Evolutionary conservation across 1,140 invertebrate genomes (phyloP), one percentile per base, ranked within the genome.

Genomic region (Drosophila ananassae): DNA sequence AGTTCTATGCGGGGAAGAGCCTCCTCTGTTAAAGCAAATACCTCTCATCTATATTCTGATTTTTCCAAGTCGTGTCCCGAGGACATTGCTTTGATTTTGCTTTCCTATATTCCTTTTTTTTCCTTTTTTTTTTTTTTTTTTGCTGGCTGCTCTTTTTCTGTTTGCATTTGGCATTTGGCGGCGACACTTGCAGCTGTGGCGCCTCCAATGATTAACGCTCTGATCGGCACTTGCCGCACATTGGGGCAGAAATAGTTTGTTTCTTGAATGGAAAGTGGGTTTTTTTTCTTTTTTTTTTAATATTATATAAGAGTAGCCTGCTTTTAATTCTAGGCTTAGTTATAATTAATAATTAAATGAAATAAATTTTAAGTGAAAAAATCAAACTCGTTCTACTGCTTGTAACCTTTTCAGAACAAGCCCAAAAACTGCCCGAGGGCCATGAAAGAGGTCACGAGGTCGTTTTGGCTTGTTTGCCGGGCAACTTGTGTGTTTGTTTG

Each of bases 91-190:
- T 71, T 73, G 69, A 71, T 60, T 71, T 59, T 59, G 44, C 13
- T 46, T 73, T 24, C 8, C 4, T 13, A 30, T 17, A 13, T 7
- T 46, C 30, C 34, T 48, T 54, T 41, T 37, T 73, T 46, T 39
- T 41, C 48, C 54, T 34, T 37, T 73, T 17, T 41, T 48, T 54
- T 41, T 37, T 73, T 46, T 39, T 41, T 54, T 60, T 41, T 37
- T 73, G 25, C 21, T 6, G 60, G 52, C 53, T 74, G 71, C 59
- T 69, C 44, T 22, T 41, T 51, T 46, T 59, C 39, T 75, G 72
- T 75, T 75, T 75, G 72, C 73, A 75, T 67, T 75, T 66, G 54
- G 61, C 54, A 74, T 75, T 75, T 75, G 72, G 61, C 41, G 72
- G 55, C 54, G 50, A 55, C 71, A 58, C 73, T 67, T 75, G 73